Evolutionary conservation across 2,888 invertebrate genomes (phyloP).

Genomic region (Meiosimyza decipiens): DNA sequence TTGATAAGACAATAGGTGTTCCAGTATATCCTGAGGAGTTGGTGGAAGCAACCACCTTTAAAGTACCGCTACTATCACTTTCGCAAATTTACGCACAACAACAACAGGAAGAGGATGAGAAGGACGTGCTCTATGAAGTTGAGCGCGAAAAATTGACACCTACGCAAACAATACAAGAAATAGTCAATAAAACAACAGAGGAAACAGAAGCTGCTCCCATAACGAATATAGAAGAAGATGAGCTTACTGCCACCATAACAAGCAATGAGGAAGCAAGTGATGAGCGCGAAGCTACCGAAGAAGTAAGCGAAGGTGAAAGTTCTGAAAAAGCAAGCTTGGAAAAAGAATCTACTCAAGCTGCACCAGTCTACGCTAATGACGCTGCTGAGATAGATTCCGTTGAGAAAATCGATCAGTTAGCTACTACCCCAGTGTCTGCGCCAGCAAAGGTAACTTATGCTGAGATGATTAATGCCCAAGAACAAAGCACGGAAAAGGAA

Average conservation of each 20-base stretch:
- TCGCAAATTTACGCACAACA: slow-evolving; percentile 54
- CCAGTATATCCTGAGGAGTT: background rate
- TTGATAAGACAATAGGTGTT: background rate
- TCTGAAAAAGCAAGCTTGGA: background rate
- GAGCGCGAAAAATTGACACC: slow-evolving; percentile 9
- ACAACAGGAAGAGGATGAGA: slow-evolving; percentile 52
- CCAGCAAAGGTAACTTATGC: background rate
- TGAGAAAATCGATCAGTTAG: background rate
- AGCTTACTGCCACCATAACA: background rate
- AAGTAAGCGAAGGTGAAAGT: slow-evolving; percentile 1
- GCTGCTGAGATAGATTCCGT: background rate
- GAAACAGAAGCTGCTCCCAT: background rate
- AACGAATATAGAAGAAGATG: background rate
- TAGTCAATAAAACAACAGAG: background rate
- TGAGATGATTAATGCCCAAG: slow-evolving; percentile 6
- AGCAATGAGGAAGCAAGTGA: background rate
- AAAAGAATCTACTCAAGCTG: background rate
- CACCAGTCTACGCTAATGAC: background rate
- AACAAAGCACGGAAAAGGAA: background rate
- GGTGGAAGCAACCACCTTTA: slow-evolving; percentile 47
- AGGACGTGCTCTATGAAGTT: slow-evolving; percentile 47
- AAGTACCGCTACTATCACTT: slow-evolving; percentile 49
- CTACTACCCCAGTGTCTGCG: no score
- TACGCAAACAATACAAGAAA: background rate
- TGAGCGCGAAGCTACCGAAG: slow-evolving; percentile 1